Evolutionary conservation across 2,113 vertebrate genomes (phyloP), one percentile per base, ranked within the genome.

Genomic region (Donacobius atricapilla): DNA sequence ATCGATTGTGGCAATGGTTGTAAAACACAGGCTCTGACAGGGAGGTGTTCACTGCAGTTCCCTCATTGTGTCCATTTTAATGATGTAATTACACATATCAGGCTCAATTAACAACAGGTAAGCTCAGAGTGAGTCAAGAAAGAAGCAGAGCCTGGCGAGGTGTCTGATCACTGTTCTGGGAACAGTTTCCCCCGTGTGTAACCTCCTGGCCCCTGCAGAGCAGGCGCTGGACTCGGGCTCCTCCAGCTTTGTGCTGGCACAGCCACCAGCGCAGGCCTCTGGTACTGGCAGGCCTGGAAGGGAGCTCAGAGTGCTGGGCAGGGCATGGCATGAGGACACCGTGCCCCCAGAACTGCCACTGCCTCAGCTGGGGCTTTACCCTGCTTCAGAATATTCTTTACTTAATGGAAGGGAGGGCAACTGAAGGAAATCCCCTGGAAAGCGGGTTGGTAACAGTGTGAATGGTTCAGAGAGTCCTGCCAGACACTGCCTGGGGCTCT

Each of bases 1-100:
- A 19, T 1, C 0, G 13, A 2, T 5, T 6, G 5, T 76, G 70
- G 53, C 0, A 1, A 15, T 53, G 39, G 1, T 5, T 45, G 45
- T 70, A 58, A 83, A 50, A 10, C 35, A 5, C 2, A 5, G 82
- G 27, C 30, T 12, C 45, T 78, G 83, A 3, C 20, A 28, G 25
- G 1, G 42, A 86, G 47, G 8, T 54, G 58, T 23, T 64, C 39
- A 9, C 45, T 37, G 64, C 14, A 19, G 4, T 68, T 51, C 37
- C 6, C 13, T 79, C 54, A 2, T 39, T 37, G 17, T 5, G 4
- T 56, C 6, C 2, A 7, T 60, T 35, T 81, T 57, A 72, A 15
- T 24, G 45, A 19, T 14, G 13, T 39, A 39, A 71, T 83, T 78
- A 71, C 53, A 66, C 73, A 8, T 44, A 48, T 5, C 81, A 50